phyloP scores from a whole-genome alignment of 1,140 invertebrate genomes.

The Drosophila teissieri region DNA sequence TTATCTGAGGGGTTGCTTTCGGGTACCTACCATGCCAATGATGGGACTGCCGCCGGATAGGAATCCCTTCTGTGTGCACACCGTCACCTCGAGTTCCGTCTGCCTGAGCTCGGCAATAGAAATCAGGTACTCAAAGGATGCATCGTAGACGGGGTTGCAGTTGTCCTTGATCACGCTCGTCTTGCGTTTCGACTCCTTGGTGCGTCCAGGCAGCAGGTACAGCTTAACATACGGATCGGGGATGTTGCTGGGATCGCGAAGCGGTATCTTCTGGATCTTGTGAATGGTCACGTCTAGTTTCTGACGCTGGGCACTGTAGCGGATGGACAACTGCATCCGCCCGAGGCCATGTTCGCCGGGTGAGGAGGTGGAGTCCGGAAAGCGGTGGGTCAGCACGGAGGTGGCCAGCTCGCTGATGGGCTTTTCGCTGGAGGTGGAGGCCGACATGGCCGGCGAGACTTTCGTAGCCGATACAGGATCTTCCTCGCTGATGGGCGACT shows the following conservation, averaged over 20 bases:
- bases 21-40: conserved; percentile 89
- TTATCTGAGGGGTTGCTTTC: conserved; percentile 18
- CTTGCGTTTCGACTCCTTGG: conserved; percentile 95
- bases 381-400: conserved; percentile 82
- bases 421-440: conserved; percentile 64
- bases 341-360: conserved; percentile 90
- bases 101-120: conserved; percentile 90
- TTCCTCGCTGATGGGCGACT: conserved; percentile 83
- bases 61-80: conserved; percentile 93
- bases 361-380: conserved; percentile 86
- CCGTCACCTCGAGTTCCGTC: conserved; percentile 91
- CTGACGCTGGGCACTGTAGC: conserved; percentile 93
- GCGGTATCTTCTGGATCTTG: conserved; percentile 94
- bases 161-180: conserved; percentile 94
- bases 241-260: conserved; percentile 94
- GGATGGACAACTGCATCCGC: conserved; percentile 93
- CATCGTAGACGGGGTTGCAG: conserved; percentile 96
- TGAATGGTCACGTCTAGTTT: conserved; percentile 93
- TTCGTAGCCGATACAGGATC: conserved; percentile 52
- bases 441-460: conserved; percentile 41
- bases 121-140: conserved; percentile 94
- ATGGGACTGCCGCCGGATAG: conserved; percentile 90
- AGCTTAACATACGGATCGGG: conserved; percentile 98
- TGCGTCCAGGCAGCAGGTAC: conserved; percentile 94
- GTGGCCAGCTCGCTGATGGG: conserved; percentile 61